phyloP scores from a whole-genome alignment of 2,797 vertebrate species.

The Parambassis ranga region DNA sequence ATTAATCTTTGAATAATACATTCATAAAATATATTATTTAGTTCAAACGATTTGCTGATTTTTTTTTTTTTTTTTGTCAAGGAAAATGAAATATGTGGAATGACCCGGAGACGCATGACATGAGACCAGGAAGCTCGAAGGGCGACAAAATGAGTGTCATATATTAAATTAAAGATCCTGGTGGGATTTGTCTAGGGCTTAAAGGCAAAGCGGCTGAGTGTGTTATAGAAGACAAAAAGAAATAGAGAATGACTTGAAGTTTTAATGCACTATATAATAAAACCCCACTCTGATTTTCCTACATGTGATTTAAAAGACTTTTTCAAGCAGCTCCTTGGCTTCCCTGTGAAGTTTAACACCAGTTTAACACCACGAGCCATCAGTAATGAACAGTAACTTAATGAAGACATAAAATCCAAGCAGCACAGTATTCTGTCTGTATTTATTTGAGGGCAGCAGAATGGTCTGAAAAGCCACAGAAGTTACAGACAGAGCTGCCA shows the following conservation, averaged over 20 bases:
- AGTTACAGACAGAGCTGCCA: too few species aligned
- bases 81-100: constrained; percentile 54
- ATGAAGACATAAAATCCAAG: too few species aligned
- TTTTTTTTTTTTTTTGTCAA: constrained; percentile 34
- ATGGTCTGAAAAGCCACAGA: too few species aligned
- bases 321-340: too few species aligned
- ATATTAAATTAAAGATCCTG: constrained; percentile 59
- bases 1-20: constrained; percentile 74
- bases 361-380: too few species aligned
- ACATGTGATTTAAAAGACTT: not conserved
- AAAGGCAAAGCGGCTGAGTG: constrained; percentile 21
- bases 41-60: constrained; percentile 58
- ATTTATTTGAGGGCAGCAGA: too few species aligned
- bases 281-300: not conserved
- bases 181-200: constrained; percentile 39
- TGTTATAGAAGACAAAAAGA: constrained; percentile 24
- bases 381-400: too few species aligned
- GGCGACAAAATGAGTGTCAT: constrained; percentile 42
- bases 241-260: constrained; percentile 10
- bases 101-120: constrained; percentile 22
- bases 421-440: too few species aligned
- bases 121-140: constrained; percentile 41
- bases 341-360: too few species aligned
- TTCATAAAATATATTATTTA: constrained; percentile 73
- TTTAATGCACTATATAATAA: constrained; percentile 21